These are phyloP conservation scores for Syngnathoides biaculeatus DNA, from an alignment of 2,113 vertebrate genomes.

Conservation along the genomic window DNA sequence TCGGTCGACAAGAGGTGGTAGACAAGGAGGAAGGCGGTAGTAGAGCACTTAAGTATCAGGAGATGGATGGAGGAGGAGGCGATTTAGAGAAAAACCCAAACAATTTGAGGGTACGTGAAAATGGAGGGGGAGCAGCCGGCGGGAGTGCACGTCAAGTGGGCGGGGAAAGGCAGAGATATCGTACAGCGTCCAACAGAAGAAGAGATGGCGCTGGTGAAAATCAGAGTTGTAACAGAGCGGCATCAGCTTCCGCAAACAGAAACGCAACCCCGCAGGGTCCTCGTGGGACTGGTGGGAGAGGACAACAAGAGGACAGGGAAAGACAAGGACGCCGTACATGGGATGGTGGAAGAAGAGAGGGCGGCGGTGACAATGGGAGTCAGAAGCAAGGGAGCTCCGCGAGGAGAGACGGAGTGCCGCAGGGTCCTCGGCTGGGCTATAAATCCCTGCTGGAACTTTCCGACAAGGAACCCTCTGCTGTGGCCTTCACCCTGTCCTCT, in stretches of 20 bases:
- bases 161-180: background rate
- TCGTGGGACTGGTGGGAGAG: background rate
- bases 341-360: background rate
- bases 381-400: constrained; percentile 38
- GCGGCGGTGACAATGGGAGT: constrained; percentile 3
- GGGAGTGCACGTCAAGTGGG: constrained; percentile 20
- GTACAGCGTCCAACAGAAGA: constrained; percentile 22
- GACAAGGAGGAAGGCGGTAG: background rate
- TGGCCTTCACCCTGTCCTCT: constrained; percentile 81
- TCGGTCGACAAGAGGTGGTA: background rate
- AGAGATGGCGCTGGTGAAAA: constrained; percentile 3
- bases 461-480: constrained; percentile 77
- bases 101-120: background rate
- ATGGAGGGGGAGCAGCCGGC: background rate
- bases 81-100: background rate
- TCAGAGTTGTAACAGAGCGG: background rate
- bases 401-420: constrained; percentile 44
- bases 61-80: background rate
- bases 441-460: constrained; percentile 79
- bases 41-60: background rate
- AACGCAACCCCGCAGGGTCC: background rate
- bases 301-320: background rate
- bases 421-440: constrained; percentile 68
- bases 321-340: background rate
- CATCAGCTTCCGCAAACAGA: background rate